Evolutionary conservation across 2,888 invertebrate species (phyloP).

Genomic region (Xestia c-nigrum): DNA sequence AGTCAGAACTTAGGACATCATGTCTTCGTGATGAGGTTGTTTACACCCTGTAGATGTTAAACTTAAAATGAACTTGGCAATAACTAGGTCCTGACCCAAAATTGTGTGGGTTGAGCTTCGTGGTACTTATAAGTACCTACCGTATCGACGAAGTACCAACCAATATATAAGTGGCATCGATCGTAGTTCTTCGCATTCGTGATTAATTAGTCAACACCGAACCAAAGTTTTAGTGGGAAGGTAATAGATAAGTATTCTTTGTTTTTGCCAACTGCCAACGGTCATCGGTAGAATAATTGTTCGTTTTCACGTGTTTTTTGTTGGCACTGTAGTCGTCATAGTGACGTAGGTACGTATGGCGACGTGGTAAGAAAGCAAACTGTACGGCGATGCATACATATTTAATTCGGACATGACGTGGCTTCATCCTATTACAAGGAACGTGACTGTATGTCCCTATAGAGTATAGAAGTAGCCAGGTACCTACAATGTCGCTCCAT

Average conservation of each 20-base stretch:
- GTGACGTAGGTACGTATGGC: constrained; percentile 24
- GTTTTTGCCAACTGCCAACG: no score
- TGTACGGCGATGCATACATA: not conserved
- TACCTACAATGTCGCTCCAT: no score
- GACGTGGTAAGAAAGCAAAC: constrained; percentile 18
- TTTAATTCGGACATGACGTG: constrained; percentile 25
- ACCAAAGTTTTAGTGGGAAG: not conserved
- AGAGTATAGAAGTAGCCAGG: no score
- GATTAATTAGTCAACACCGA: not conserved
- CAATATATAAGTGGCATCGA: not conserved
- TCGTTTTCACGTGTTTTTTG: constrained; percentile 30
- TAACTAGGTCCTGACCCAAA: no score
- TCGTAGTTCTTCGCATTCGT: not conserved
- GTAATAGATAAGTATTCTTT: not conserved
- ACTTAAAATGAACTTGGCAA: no score
- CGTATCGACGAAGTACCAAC: no score
- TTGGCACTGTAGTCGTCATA: constrained; percentile 39
- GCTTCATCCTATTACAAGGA: not conserved
- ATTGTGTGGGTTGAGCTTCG: no score
- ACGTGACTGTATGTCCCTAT: no score
- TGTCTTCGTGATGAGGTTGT: no score
- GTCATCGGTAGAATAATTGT: not conserved
- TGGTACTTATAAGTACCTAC: no score
- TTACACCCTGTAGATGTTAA: no score
- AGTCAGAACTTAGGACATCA: no score